These are phyloP conservation scores for Parasteatoda tepidariorum DNA, from an alignment of 1,140 invertebrate genomes.

Conservation along the genomic window DNA sequence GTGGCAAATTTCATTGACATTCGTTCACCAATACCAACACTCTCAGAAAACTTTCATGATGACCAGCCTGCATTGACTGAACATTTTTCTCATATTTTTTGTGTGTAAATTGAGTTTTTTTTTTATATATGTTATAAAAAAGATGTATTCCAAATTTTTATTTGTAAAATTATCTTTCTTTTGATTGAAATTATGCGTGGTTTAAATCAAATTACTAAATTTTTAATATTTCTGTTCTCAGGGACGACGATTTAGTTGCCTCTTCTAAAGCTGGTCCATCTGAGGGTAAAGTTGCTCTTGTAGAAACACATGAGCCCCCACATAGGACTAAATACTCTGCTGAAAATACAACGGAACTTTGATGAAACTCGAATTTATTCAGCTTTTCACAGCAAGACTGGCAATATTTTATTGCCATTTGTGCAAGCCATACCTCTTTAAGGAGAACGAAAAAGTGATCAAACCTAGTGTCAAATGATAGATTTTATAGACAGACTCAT, in stretches of 20 bases:
- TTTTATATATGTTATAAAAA: too few species aligned
- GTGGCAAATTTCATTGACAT: too few species aligned
- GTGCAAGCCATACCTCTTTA: neutral
- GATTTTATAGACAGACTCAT: neutral
- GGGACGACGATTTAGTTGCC: constrained; percentile 14
- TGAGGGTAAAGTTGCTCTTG: constrained; percentile 39
- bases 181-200: too few species aligned
- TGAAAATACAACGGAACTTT: constrained; percentile 49
- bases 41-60: too few species aligned
- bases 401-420: neutral
- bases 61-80: too few species aligned
- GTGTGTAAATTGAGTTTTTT: too few species aligned
- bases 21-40: too few species aligned
- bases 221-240: neutral
- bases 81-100: too few species aligned
- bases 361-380: constrained; percentile 4
- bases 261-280: constrained; percentile 5
- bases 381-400: neutral
- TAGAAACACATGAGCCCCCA: constrained; percentile 48
- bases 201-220: neutral
- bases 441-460: neutral
- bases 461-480: too few species aligned
- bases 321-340: constrained; percentile 41
- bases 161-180: neutral
- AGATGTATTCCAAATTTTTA: too few species aligned